Conservation (phyloP, 2,797 vertebrate genomes). For the Myotis vivesi region DNA sequence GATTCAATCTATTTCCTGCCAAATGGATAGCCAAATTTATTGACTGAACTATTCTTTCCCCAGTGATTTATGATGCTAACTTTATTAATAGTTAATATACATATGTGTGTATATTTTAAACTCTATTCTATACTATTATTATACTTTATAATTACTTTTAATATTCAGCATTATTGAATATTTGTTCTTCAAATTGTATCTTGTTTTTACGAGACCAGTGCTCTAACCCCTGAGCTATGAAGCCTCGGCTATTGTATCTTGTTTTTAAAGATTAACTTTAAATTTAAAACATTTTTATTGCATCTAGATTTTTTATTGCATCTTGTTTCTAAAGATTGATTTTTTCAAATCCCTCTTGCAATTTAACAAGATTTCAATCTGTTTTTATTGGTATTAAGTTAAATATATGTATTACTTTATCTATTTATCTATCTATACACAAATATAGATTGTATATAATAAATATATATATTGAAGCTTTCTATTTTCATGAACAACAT, state of each 20-base stretch:
- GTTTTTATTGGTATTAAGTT: neutral
- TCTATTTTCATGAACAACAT: neutral
- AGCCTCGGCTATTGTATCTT: neutral
- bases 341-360: neutral
- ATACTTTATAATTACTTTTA: slow-evolving; percentile 23
- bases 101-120: neutral
- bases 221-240: no score
- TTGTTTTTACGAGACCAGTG: no score
- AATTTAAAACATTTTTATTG: neutral
- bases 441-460: neutral
- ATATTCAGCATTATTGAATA: slow-evolving; percentile 9
- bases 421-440: neutral
- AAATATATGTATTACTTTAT: neutral
- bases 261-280: slow-evolving; percentile 18
- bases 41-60: slow-evolving; percentile 54
- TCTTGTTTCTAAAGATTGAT: neutral
- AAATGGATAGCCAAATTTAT: slow-evolving; percentile 63
- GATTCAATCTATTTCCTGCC: slow-evolving; percentile 55
- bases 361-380: slow-evolving; percentile 28
- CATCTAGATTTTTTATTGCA: neutral
- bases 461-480: neutral
- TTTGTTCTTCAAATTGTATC: slow-evolving; percentile 2
- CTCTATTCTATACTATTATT: neutral
- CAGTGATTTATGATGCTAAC: slow-evolving; percentile 60
- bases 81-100: slow-evolving; percentile 36